Evolutionary conservation across 2,888 invertebrate species (phyloP), one percentile per base, ranked within the genome.

Genomic region (Chromoteleia sp.): DNA sequence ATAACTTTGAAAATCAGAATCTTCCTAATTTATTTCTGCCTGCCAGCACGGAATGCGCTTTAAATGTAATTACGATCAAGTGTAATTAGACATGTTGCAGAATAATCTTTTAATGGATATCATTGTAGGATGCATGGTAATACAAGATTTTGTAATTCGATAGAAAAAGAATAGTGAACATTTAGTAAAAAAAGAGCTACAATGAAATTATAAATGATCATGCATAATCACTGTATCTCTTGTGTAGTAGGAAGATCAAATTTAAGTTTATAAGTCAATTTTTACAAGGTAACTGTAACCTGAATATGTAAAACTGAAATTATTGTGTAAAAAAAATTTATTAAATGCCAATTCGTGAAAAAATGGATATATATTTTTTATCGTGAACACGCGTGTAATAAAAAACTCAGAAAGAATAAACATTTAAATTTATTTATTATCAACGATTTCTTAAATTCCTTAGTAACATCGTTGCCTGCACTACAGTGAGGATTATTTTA

Each of bases 61-160:
- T 43, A 14, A 48, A 43, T 41, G 52, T 41, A 71, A 78, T 78
- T 78, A 78, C 77, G 50, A 71, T 58, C 65, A 59, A 33, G 65
- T 52, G 63, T 71, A 78, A 78, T 78, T 78, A 78, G 65, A 52
- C 71, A 41, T 25, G 50, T 71, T 78, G 58, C 45, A 50, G 50
- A 59, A 71, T 78, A 78, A 78, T 78, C 71, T 71, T 78, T 78
- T 56, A 65, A 71, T 71, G 41, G 41, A 65, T 58, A 71, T 65
- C 68, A 68, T 39, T 54, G 50, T 12, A n/a, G 21, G 50, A 59
- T 48, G 50, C 59, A 30, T 36, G 30, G 50, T 4, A 21, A 73
- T 43, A 43, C 54, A 54, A 63, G 73, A 63, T 52, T 54, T 54
- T 30, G 41, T 61, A 73, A 73, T 61, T 50, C 54, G 61, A 54